Percentiles rank a stretch among this genome's conserved stretches.
These are phyloP conservation scores for Plotosus lineatus DNA, from an alignment of 2,113 vertebrate genomes.

Conservation along the genomic window DNA sequence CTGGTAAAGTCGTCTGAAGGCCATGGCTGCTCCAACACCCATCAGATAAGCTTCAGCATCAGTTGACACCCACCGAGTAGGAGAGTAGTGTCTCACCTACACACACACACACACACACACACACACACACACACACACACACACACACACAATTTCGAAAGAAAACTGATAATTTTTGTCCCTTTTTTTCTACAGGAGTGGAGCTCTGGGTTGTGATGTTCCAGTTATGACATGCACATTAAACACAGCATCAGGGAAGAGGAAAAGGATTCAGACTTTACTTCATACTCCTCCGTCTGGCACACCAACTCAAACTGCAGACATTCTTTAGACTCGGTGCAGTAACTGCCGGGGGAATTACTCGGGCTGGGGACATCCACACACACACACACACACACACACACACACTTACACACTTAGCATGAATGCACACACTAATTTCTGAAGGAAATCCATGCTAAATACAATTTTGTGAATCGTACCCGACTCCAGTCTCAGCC, in stretches of 20 bases:
- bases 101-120: conserved; percentile 29
- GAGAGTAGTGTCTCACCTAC: conserved; percentile 74
- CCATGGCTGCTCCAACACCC: conserved; percentile 75
- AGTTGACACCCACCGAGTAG: conserved; percentile 75
- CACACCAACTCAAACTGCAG: conserved; percentile 72
- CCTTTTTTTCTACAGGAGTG: neutral
- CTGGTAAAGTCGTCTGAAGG: conserved; percentile 77
- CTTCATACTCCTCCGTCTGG: conserved; percentile 75
- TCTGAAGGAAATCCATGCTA: neutral
- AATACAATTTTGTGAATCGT: conserved; percentile 37
- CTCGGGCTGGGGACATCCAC: conserved; percentile 58
- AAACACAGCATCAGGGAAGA: too few relatives aligned
- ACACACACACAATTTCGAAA: too few relatives aligned
- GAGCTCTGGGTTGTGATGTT: neutral
- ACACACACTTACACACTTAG: conserved; percentile 18
- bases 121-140: conserved; percentile 35
- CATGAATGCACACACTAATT: neutral
- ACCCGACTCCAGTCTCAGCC: conserved; percentile 67
- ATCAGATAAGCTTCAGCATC: conserved; percentile 75
- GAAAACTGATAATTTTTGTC: too few relatives aligned
- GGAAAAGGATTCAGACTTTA: conserved; percentile 35
- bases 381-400: conserved; percentile 28
- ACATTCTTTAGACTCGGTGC: conserved; percentile 73
- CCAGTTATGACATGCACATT: too few relatives aligned
- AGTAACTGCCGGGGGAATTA: conserved; percentile 67